A percentile compares a stretch with the other conserved stretches of the same genome.
Evolutionary conservation across 2,888 invertebrate species (phyloP).

Genomic region (Euspilapteryx auroguttella): DNA sequence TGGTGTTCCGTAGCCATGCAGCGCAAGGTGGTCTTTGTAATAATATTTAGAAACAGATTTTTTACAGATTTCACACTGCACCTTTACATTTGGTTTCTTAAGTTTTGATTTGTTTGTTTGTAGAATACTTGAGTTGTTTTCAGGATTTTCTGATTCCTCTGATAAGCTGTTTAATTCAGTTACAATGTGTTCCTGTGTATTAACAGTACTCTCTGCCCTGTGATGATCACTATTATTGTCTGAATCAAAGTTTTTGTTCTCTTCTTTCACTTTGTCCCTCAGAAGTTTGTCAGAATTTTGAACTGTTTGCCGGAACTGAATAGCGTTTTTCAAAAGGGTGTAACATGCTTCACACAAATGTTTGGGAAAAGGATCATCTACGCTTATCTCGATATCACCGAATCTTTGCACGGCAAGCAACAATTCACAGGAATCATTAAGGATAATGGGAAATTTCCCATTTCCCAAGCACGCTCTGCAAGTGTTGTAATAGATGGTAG

Average conservation of each 20-base stretch:
- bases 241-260: too few relatives aligned
- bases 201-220: too few relatives aligned
- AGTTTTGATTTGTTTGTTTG: constrained; percentile 12
- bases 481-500: too few relatives aligned
- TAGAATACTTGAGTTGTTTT: constrained; percentile 6
- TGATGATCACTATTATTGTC: too few relatives aligned
- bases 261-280: neutral
- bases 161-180: neutral
- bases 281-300: constrained; percentile 9
- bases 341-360: constrained; percentile 12
- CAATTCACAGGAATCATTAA: too few relatives aligned
- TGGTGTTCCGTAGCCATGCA: constrained; percentile 9
- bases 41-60: constrained; percentile 21
- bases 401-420: too few relatives aligned
- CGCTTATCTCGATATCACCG: constrained; percentile 5
- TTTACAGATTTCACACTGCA: constrained; percentile 18
- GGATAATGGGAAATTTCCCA: too few relatives aligned
- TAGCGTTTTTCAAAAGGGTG: constrained; percentile 11
- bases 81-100: constrained; percentile 12
- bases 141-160: neutral
- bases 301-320: constrained; percentile 11
- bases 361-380: constrained; percentile 13
- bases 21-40: constrained; percentile 13
- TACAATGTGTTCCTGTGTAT: neutral
- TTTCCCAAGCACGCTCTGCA: too few relatives aligned